Base-by-base conservation (phyloP, 2,113 vertebrate genomes). In the Cranoglanis bouderius region DNA sequence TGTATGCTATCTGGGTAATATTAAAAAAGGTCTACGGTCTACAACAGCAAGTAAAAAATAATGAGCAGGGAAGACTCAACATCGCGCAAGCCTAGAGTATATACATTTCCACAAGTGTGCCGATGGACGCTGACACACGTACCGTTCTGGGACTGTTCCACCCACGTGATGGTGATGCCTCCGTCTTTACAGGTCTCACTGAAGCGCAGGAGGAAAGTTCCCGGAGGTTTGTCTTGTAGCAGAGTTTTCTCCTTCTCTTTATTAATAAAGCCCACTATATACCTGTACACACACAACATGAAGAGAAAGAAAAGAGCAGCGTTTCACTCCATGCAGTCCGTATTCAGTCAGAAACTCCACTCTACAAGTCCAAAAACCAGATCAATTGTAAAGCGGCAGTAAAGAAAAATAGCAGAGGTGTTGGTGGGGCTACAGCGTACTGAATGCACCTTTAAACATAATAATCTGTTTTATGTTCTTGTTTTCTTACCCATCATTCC, bases 121-220 rank as follows among this genome's bases (percentile, higher is more conserved):
- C 43, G 38, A 24, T 16, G 13, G 18, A 18, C 13, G 70, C 21
- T 43, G 72, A 49, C 9, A 24, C n/a, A 70, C 70, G 8, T 92
- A 97, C 98, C 96, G 0, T 93, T 94, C 1, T 93, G 93, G 35
- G 94, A 89, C 49, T 92, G 93, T 49, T 99, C 97, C 3, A 98
- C 97, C 98, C 98, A 99, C 6, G 98, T 99, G 91, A 99, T 98
- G 0, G 97, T 98, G 94, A 99, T 97, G 57, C 97, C 98, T 55
- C 98, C 98, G 0, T 99, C 97, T 91, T 85, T 96, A 92, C 93
- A 97, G 93, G 96, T 98, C 94, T 99, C 98, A 0, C 98, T 99
- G 91, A 99, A 99, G 21, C 98, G 96, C 70, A 99, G 91, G 86
- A 99, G 93, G 90, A 99, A 99, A 0, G 97, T 99, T 6, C 98